These are phyloP conservation scores for Dynastes maya DNA, from an alignment of 2,888 invertebrate species.

Conservation along the genomic window DNA sequence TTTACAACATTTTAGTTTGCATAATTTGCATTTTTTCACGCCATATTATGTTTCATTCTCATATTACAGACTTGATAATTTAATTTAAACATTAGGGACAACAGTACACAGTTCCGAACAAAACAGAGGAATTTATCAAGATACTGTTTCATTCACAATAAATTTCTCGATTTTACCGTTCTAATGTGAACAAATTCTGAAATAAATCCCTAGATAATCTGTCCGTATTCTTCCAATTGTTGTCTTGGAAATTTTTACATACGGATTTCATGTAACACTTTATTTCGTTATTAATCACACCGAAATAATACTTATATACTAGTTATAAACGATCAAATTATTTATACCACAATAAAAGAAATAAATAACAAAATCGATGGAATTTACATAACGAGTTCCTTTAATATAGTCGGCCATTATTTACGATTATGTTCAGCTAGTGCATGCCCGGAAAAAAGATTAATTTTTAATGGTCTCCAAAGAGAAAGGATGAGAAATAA, in stretches of 20 bases:
- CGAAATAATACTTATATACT: conserved; percentile 39
- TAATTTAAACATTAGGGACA: conserved; percentile 8
- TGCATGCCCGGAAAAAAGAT: conserved; percentile 41
- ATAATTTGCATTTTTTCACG: no score
- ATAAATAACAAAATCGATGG: conserved; percentile 46
- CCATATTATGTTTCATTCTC: background rate
- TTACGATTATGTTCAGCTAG: conserved; percentile 42
- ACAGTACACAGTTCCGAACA: background rate
- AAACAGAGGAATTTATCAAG: conserved; percentile 5
- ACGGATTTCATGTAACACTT: conserved; percentile 37
- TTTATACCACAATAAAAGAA: conserved; percentile 45
- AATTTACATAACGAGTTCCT: conserved; percentile 48
- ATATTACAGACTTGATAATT: conserved; percentile 8
- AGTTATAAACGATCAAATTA: conserved; percentile 35
- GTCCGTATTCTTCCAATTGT: conserved; percentile 18
- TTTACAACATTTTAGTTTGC: background rate
- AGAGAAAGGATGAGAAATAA: conserved; percentile 47
- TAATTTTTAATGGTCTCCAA: conserved; percentile 44
- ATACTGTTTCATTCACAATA: conserved; percentile 23
- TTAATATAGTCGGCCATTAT: conserved; percentile 45
- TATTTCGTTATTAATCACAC: conserved; percentile 45
- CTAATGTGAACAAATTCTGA: conserved; percentile 37
- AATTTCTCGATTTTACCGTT: conserved; percentile 24
- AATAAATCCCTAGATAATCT: conserved; percentile 42
- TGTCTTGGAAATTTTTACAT: conserved; percentile 38